Base-by-base conservation (phyloP, 2,888 invertebrate genomes). In the Notodonta ziczac region DNA sequence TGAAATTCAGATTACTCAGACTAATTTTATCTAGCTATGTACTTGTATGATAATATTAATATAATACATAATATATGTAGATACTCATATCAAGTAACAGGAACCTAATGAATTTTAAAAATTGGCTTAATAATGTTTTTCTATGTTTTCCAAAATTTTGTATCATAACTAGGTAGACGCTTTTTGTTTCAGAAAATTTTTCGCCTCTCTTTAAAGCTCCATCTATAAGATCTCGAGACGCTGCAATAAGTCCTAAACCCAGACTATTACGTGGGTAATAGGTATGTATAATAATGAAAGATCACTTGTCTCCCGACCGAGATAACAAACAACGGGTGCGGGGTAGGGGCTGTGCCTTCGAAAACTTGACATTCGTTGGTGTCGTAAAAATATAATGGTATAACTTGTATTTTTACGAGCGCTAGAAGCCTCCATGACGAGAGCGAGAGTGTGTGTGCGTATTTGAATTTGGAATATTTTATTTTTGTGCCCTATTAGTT, bases 341-440 rank as follows among this genome's bases (percentile, higher is more conserved):
- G 68, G 65, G 73, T 60, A 68, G 71, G 70, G 74, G 81, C 80
- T 77, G 77, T 78, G 80, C 84, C 83, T 89, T 87, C 84, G 83
- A 82, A 87, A 90, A 89, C 84, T 90, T 90, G 87, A 89, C 90
- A 90, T 90, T 91, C 88, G 90, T 87, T 87, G 82, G 82, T 82
- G 84, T 88, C 89, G 86, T 91, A 90, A 92, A 91, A 91, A 89
- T 88, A 88, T 91, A 90, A 91, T 87, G 86, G 83, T 85, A 84
- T 86, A 89, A 90, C 86, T 91, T 91, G 86, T 88, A 85, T 88
- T 90, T 83, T 91, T 91, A 91, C 84, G 90, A 88, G 81, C 83
- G 77, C 77, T 82, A 77, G 81, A 82, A 83, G 82, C 81, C 81
- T 78, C 82, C 70, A 74, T 82, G 82, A 77, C 78, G 81, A 85